phyloP scores from a whole-genome alignment of 2,797 vertebrate genomes.

The Cossypha niveicapilla region DNA sequence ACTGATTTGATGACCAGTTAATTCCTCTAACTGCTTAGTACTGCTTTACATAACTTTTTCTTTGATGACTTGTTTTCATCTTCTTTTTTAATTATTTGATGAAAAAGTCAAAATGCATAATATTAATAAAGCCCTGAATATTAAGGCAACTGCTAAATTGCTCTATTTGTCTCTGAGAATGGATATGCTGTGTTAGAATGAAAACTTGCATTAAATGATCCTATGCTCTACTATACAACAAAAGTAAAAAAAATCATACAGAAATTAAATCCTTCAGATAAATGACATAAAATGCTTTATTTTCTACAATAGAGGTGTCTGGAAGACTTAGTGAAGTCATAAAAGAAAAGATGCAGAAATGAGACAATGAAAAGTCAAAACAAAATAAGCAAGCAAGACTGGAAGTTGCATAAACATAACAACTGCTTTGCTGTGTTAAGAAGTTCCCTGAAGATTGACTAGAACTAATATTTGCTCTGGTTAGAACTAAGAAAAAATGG shows the following conservation, averaged over 20 bases:
- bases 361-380: background rate
- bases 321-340: background rate
- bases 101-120: background rate
- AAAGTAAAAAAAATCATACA: background rate
- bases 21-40: background rate
- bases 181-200: background rate
- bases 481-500: background rate
- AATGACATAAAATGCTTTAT: background rate
- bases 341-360: background rate
- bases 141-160: background rate
- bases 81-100: background rate
- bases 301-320: background rate
- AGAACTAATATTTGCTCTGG: background rate
- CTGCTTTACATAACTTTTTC: background rate
- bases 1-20: background rate
- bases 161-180: background rate
- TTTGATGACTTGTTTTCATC: background rate
- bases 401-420: background rate
- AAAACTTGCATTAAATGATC: background rate
- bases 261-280: background rate
- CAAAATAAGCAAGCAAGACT: background rate
- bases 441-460: background rate
- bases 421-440: background rate
- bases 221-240: background rate
- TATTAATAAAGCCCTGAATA: background rate